These are phyloP conservation scores for Symphodus melops DNA, from an alignment of 2,113 vertebrate species.

Conservation along the genomic window DNA sequence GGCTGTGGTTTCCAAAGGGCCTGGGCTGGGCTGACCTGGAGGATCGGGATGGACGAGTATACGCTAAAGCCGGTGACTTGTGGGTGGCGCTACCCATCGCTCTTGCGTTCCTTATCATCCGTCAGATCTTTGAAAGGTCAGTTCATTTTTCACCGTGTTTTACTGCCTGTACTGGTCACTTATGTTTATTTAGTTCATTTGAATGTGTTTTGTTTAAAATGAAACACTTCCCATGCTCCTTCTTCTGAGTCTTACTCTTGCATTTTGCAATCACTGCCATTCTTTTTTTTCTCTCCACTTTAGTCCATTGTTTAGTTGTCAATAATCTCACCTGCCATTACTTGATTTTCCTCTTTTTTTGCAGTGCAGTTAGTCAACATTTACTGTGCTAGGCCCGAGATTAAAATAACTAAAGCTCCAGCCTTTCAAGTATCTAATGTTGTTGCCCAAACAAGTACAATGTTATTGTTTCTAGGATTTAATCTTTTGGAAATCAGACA, in stretches of 20 bases:
- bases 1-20: conserved; percentile 92
- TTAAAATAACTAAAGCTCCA: not conserved
- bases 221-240: not conserved
- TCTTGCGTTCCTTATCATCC: conserved; percentile 88
- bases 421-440: not conserved
- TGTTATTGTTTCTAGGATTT: conserved; percentile 24
- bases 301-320: not conserved
- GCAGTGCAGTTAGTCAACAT: not conserved
- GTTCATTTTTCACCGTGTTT: conserved; percentile 46
- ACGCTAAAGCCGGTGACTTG: conserved; percentile 89
- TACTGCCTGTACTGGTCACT: not conserved
- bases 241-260: too few relatives aligned
- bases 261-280: too few relatives aligned
- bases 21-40: conserved; percentile 94
- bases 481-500: conserved; percentile 9
- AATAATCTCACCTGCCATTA: not conserved
- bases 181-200: not conserved
- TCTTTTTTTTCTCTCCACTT: not conserved
- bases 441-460: conserved; percentile 19
- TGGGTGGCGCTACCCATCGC: conserved; percentile 91
- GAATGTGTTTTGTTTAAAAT: not conserved
- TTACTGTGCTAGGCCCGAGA: not conserved
- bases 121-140: conserved; percentile 94
- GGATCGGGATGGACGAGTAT: conserved; percentile 89
- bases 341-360: not conserved